Evolutionary conservation across 2,888 invertebrate species (phyloP).

Genomic region (Aricia artaxerxes): DNA sequence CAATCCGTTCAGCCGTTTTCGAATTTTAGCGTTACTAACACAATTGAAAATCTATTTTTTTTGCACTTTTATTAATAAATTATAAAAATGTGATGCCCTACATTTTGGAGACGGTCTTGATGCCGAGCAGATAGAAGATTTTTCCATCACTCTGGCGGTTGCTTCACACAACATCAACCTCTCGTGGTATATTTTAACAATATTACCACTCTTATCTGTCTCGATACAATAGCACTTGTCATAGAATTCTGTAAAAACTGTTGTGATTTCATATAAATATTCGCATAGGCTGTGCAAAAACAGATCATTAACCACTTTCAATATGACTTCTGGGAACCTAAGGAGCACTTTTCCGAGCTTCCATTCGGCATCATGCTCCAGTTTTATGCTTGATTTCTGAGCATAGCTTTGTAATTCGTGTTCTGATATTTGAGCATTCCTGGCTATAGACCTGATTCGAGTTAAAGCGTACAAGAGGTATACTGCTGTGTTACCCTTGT

Average conservation of each 20-base stretch:
- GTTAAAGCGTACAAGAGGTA: conserved; percentile 97
- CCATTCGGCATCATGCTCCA: conserved; percentile 96
- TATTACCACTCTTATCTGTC: conserved; percentile 90
- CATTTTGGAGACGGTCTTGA: conserved; percentile 95
- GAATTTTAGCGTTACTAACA: no score
- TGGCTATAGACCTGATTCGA: conserved; percentile 94
- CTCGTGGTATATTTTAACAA: conserved; percentile 90
- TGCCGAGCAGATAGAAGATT: conserved; percentile 93
- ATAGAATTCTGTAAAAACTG: conserved; percentile 97
- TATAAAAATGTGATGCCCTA: conserved; percentile 64
- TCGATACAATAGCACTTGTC: conserved; percentile 98
- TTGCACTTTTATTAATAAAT: conserved; percentile 40
- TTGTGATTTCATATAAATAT: conserved; percentile 96
- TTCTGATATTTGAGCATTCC: conserved; percentile 85
- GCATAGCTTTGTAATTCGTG: conserved; percentile 83
- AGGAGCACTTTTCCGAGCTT: conserved; percentile 93
- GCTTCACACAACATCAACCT: conserved; percentile 95
- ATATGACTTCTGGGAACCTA: conserved; percentile 92
- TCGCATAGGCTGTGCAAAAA: conserved; percentile 95
- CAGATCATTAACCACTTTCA: conserved; percentile 90
- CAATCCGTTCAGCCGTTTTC: no score
- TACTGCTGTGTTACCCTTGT: conserved; percentile 99
- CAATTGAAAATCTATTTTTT: conserved; percentile 34
- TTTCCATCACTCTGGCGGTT: conserved; percentile 91
- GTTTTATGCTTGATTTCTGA: conserved; percentile 80